Base-by-base conservation (phyloP, 2,113 vertebrate species). In the Callopanchax toddi region DNA sequence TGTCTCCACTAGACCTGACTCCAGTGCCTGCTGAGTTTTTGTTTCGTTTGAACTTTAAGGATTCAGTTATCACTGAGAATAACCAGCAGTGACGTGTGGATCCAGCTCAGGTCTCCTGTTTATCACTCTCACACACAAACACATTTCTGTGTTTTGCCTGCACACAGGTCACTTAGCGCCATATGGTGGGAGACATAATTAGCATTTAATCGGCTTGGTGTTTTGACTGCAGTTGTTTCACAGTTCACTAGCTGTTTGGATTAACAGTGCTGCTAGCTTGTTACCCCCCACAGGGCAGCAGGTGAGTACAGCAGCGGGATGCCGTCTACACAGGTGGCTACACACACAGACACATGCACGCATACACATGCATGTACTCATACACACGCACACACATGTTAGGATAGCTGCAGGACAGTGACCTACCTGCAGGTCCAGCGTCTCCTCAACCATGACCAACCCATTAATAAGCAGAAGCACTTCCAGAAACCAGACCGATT, bases 151-250 rank as follows among this genome's bases (percentile, higher is more conserved):
- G 61, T 76, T 80, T 73, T 83, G 64, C 3, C 25, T 66, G 53
- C 49, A 59, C 37, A 40, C 59, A 84, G 90, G 89, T 89, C 82
- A 83, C 78, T 73, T 60, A 45, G 71, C 75, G 25, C 83, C 89
- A 87, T 90, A 92, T 91, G 89, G 86, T 82, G 74, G 63, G 67
- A 67, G 69, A 68, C 48, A 57, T 86, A 91, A 91, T 92, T 91
- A 91, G 81, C 59, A 23, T 81, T 83, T 89, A 86, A 91, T 91
- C 67, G 64, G 77, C 84, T 77, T 49, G 40, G 71, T 91, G 88
- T 91, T 91, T 90, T 91, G 89, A 92, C 91, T 89, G 83, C 80
- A 72, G 78, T 86, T 85, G 87, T 88, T 91, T 90, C 85, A 88
- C 90, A 91, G 91, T 89, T 90, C 83, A 87, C 72, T 88, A 70